These are phyloP conservation scores for Erpornis zantholeuca DNA, from an alignment of 2,113 vertebrate genomes.

Conservation along the genomic window DNA sequence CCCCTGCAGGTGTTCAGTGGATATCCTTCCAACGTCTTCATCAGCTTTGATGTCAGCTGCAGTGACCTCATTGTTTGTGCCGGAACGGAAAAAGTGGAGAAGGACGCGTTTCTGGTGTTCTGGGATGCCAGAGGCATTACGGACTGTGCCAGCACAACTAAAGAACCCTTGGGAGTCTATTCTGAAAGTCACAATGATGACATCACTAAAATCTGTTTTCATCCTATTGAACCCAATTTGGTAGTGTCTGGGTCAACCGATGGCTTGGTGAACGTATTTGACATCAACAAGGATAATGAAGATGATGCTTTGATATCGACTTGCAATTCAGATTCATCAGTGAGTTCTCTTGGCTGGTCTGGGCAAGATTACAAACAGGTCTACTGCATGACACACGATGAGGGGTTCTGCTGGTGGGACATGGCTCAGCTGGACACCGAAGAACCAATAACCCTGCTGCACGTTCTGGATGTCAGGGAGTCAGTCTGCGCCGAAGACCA, in stretches of 20 bases:
- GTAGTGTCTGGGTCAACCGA: slow-evolving; percentile 86
- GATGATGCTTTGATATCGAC: slow-evolving; percentile 88
- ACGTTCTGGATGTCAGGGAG: slow-evolving; percentile 76
- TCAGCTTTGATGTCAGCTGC: slow-evolving; percentile 87
- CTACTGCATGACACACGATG: slow-evolving; percentile 86
- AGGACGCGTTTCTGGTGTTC: slow-evolving; percentile 88
- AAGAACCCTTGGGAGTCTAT: slow-evolving; percentile 84
- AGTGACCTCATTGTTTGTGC: slow-evolving; percentile 83
- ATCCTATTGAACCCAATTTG: slow-evolving; percentile 80
- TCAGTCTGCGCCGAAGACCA: not conserved
- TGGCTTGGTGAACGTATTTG: slow-evolving; percentile 92
- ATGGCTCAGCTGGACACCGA: slow-evolving; percentile 80
- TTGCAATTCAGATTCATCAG: slow-evolving; percentile 87
- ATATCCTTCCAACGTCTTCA: slow-evolving; percentile 77
- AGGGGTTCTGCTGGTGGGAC: slow-evolving; percentile 94
- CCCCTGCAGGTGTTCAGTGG: slow-evolving; percentile 77
- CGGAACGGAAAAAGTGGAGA: slow-evolving; percentile 84
- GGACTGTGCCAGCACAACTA: not conserved
- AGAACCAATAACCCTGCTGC: slow-evolving; percentile 78
- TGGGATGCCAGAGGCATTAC: slow-evolving; percentile 84
- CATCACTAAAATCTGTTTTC: slow-evolving; percentile 89
- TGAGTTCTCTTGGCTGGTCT: slow-evolving; percentile 83
- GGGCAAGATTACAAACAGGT: slow-evolving; percentile 77
- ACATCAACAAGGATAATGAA: slow-evolving; percentile 83
- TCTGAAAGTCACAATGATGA: slow-evolving; percentile 95